Evolutionary conservation across 2,797 vertebrate species (phyloP), one percentile per base, ranked within the genome.

Genomic region (Pristis pectinata): DNA sequence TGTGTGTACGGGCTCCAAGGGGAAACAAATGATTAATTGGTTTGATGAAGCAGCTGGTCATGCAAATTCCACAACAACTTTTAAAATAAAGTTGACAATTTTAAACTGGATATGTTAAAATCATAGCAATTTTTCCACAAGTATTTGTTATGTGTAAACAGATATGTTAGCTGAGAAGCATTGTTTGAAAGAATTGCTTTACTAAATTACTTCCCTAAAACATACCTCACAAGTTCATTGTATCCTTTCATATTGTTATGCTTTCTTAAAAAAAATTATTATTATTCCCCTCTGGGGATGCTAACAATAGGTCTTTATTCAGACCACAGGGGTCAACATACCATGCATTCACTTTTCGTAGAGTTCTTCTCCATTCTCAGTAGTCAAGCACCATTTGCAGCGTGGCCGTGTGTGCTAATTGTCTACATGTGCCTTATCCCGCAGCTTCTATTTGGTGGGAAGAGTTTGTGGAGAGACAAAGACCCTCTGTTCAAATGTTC

Each of bases 371-470:
- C 70, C 49, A 53, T 94, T 76, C 92, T 94, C 92, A 53, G 67
- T 56, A 53, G 67, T 76, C 70, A 94, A 70, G 70, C 92, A 74
- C 70, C 70, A 56, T 94, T 94, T 94, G 72, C 92, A 94, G 70
- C 13, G 44, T 76, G 49, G 64, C 83, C 95, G 95, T 95, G 0
- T 17, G 94, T 74, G 8, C 94, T 96, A 95, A 96, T 96, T 95
- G 95, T 96, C 95, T 95, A 87, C 96, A 96, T 95, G 95, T 96
- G 96, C 96, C 94, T 95, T 95, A 95, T 87, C 95, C 95, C 24
- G 27, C 53, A 95, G 95, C 95, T 95, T 94, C 92, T 19, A 94
- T 94, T 34, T 94, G 92, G 92, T 94, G 92, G 92, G 92, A 94
- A 94, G 92, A 94, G 92, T 76, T 94, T 37, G 92, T n/a, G 70